phyloP scores from a whole-genome alignment of 2,888 invertebrate species.

The Athrips mouffetella region DNA sequence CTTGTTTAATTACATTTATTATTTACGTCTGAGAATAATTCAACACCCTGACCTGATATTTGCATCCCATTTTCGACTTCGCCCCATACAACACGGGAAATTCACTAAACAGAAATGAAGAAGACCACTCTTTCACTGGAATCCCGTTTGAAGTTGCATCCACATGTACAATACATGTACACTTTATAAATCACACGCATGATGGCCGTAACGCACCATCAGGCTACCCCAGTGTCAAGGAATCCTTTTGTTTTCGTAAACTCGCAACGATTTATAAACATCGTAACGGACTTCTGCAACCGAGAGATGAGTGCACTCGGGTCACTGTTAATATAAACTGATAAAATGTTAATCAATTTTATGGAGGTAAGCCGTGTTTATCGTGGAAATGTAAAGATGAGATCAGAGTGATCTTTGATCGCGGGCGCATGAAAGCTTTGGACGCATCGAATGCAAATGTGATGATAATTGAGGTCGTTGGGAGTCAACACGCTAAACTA shows the following conservation, averaged over 20 bases:
- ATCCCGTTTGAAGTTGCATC: constrained; percentile 10
- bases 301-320: constrained; percentile 3
- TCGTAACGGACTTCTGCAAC: neutral
- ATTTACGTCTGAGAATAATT: too few species aligned
- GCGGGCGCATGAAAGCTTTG: constrained; percentile 9
- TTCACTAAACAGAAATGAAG: neutral
- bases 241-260: constrained; percentile 7
- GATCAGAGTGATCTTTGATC: constrained; percentile 8
- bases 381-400: neutral
- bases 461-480: constrained; percentile 7
- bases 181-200: constrained; percentile 5
- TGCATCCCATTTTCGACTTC: too few species aligned
- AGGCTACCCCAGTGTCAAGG: neutral
- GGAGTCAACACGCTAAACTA: neutral
- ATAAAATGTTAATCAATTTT: constrained; percentile 5
- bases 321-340: constrained; percentile 2
- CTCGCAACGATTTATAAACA: neutral
- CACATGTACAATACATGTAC: constrained; percentile 3
- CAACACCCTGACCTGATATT: too few species aligned
- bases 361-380: constrained; percentile 5
- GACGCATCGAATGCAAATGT: neutral
- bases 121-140: neutral
- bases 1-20: too few species aligned
- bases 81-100: too few species aligned
- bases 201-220: neutral